A percentile compares a stretch with the other conserved stretches of the same genome.
Evolutionary conservation across 2,797 vertebrate genomes (phyloP).

Genomic region (Melanogrammus aeglefinus): DNA sequence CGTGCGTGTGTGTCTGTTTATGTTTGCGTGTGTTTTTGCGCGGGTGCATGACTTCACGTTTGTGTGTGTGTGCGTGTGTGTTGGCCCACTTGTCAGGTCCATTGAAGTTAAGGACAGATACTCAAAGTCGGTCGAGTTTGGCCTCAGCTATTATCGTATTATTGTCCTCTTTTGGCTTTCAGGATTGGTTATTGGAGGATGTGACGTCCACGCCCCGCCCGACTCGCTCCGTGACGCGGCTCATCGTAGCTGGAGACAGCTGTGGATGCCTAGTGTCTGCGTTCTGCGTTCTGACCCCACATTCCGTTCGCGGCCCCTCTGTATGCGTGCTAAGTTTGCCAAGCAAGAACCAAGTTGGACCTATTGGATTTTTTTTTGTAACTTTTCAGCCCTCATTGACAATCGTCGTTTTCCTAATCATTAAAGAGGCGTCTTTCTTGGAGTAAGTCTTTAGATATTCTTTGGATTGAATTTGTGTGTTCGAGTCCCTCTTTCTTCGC

Average conservation of each 20-base stretch:
- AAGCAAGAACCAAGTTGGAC: not conserved
- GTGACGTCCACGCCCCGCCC: slow-evolving; percentile 38
- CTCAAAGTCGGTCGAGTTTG: slow-evolving; percentile 32
- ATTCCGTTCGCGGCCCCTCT: slow-evolving; percentile 5
- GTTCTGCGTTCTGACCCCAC: not conserved
- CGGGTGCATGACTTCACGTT: not conserved
- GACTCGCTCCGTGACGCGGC: slow-evolving; percentile 35
- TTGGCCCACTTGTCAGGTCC: slow-evolving; percentile 48
- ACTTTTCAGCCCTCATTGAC: not conserved
- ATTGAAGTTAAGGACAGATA: slow-evolving; percentile 55
- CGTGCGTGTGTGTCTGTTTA: slow-evolving; percentile 5
- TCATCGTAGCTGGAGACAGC: slow-evolving; percentile 12
- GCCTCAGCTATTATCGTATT: not conserved
- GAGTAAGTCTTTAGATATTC: not conserved
- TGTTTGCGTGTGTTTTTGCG: too few species aligned
- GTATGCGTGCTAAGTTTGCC: slow-evolving; percentile 15
- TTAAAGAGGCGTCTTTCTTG: not conserved
- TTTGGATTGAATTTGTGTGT: not conserved
- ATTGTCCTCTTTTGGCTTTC: not conserved
- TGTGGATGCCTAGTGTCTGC: not conserved
- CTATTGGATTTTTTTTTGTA: slow-evolving; percentile 11
- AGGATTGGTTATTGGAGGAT: slow-evolving; percentile 32
- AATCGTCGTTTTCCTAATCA: not conserved
- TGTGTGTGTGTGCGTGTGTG: slow-evolving; percentile 20
- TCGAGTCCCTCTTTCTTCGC: not conserved